Evolutionary conservation across 2,113 vertebrate species (phyloP).

Genomic region (Eudyptes chrysolophus): DNA sequence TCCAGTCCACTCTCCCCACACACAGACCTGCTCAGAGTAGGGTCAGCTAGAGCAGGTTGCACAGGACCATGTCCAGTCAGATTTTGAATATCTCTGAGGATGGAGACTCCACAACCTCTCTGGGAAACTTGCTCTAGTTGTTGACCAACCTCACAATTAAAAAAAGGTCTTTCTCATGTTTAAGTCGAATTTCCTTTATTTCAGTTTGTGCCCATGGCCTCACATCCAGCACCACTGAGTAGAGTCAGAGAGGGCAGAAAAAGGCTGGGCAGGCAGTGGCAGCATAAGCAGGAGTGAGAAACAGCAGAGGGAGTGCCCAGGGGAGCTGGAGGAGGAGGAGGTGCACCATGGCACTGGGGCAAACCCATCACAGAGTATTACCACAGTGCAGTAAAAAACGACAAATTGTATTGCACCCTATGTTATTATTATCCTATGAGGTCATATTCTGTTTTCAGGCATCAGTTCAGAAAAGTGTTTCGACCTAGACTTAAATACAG

Average conservation of each 20-base stretch:
- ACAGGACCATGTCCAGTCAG: neutral
- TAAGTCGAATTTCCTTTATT: neutral
- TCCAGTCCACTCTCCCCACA: neutral
- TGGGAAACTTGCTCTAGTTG: neutral
- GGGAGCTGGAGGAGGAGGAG: neutral
- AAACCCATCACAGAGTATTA: neutral
- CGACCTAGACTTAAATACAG: neutral
- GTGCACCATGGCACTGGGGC: rapidly evolving
- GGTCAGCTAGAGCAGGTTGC: neutral
- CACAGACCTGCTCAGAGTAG: neutral
- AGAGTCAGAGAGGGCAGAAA: neutral
- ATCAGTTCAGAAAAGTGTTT: neutral
- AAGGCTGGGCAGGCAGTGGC: neutral
- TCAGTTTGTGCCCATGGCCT: neutral
- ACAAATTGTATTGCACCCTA: neutral
- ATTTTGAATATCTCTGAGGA: neutral
- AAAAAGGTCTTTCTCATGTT: neutral
- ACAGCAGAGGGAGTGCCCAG: neutral
- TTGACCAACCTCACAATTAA: neutral
- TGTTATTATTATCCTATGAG: neutral
- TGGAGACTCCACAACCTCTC: neutral
- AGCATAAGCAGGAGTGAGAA: neutral
- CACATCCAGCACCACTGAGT: neutral
- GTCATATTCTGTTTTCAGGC: neutral
- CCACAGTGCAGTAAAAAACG: neutral